Percentiles rank a stretch among this genome's conserved stretches.
Conservation (phyloP, 2,797 vertebrate species). For the Gymnothorax javanicus region DNA sequence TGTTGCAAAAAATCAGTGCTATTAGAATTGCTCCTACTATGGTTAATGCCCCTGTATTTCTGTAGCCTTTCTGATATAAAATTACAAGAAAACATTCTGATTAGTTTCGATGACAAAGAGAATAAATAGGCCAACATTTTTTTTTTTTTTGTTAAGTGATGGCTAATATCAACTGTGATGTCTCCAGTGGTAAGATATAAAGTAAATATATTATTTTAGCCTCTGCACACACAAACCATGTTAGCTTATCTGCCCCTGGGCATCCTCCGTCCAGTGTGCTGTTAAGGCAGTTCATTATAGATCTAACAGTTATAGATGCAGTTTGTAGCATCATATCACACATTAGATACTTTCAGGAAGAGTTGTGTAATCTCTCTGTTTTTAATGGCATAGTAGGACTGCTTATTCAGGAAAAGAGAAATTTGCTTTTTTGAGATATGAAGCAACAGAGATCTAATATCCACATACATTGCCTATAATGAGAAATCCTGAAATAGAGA, state of each 20-base stretch:
- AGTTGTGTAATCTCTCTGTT: slow-evolving; percentile 35
- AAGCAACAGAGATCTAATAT: slow-evolving; percentile 62
- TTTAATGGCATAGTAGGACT: slow-evolving; percentile 28
- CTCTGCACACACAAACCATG: slow-evolving; percentile 43
- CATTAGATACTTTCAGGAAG: slow-evolving; percentile 49
- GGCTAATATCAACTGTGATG: background rate
- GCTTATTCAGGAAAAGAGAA: slow-evolving; percentile 48
- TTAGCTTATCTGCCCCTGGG: slow-evolving; percentile 38
- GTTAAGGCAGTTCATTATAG: too few relatives aligned
- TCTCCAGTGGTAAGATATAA: slow-evolving; percentile 8
- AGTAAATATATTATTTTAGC: slow-evolving; percentile 3
- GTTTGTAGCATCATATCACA: slow-evolving; percentile 39
- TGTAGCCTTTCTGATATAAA: background rate
- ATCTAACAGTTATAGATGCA: slow-evolving; percentile 29
- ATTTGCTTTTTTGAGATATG: slow-evolving; percentile 57
- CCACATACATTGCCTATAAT: slow-evolving; percentile 60
- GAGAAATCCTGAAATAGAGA: slow-evolving; percentile 68
- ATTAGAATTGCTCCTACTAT: background rate
- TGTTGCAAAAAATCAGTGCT: background rate
- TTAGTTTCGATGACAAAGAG: background rate
- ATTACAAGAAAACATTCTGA: background rate
- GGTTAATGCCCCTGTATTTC: too few relatives aligned
- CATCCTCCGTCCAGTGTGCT: background rate
- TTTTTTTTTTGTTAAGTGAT: background rate
- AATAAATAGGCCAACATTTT: too few relatives aligned